phyloP scores from a whole-genome alignment of 2,113 vertebrate genomes.

The Zosterops borbonicus region DNA sequence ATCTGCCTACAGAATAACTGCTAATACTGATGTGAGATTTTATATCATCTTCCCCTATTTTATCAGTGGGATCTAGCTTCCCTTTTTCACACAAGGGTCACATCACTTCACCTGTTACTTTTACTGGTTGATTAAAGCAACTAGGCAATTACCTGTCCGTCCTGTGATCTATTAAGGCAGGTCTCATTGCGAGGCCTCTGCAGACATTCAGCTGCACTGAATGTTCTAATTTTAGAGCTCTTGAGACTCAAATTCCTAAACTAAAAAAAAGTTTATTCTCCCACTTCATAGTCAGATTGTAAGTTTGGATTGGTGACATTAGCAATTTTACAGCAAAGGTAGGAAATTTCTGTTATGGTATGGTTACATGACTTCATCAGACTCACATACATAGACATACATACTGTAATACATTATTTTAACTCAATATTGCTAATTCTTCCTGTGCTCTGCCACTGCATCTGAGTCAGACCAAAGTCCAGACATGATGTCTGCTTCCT shows the following conservation, averaged over 20 bases:
- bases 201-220: neutral
- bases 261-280: neutral
- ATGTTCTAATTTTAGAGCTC: neutral
- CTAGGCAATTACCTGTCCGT: neutral
- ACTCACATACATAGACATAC: neutral
- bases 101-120: neutral
- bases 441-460: neutral
- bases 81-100: neutral
- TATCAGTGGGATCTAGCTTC: neutral
- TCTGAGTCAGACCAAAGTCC: neutral
- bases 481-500: conserved; percentile 37
- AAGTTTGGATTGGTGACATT: neutral
- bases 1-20: conserved; percentile 12
- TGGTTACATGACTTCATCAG: neutral
- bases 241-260: neutral
- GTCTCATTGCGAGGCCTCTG: neutral
- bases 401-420: neutral
- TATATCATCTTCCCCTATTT: neutral
- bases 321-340: neutral
- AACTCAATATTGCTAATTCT: neutral
- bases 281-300: neutral
- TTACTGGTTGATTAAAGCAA: neutral
- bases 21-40: neutral
- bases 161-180: neutral
- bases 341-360: neutral